phyloP scores from a whole-genome alignment of 2,888 invertebrate species.

The Melieria picta region DNA sequence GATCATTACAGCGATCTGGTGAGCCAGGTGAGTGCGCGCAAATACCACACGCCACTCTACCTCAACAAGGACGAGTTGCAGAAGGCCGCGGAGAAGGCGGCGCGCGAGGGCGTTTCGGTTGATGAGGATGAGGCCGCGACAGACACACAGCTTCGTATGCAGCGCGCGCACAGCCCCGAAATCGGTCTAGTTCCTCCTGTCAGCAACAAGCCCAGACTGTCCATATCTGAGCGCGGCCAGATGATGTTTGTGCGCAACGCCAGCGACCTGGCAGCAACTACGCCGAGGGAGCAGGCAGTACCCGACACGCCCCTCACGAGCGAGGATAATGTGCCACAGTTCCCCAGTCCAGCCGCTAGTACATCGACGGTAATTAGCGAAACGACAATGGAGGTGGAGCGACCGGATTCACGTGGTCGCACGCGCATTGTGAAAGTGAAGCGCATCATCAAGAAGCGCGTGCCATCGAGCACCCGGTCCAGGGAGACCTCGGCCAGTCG shows the following conservation, averaged over 20 bases:
- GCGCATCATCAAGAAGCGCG: conserved; percentile 58
- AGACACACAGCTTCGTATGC: conserved; percentile 50
- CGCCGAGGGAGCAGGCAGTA: conserved; percentile 19
- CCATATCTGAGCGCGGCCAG: conserved; percentile 62
- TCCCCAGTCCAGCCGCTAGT: conserved; percentile 10
- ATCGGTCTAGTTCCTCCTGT: conserved; percentile 48
- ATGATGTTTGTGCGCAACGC: conserved; percentile 58
- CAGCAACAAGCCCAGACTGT: conserved; percentile 57
- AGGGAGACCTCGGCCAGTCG: conserved; percentile 57
- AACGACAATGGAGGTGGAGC: conserved; percentile 52
- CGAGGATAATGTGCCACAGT: conserved; percentile 38
- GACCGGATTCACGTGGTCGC: conserved; percentile 61
- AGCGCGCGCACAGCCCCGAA: conserved; percentile 53
- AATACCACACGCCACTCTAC: conserved; percentile 68
- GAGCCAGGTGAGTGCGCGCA: conserved; percentile 70
- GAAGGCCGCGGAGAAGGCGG: conserved; percentile 70
- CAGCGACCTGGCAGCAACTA: conserved; percentile 53
- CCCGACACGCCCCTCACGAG: conserved; percentile 46
- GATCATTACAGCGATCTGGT: conserved; percentile 86
- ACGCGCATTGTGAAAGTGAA: conserved; percentile 61
- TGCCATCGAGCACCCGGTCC: conserved; percentile 61
- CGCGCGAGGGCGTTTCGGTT: conserved; percentile 49
- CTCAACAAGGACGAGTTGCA: conserved; percentile 73
- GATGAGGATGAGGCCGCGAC: conserved; percentile 43
- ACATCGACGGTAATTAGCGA: conserved; percentile 54